Conservation (phyloP, 2,888 invertebrate species). For the Timandra comae region DNA sequence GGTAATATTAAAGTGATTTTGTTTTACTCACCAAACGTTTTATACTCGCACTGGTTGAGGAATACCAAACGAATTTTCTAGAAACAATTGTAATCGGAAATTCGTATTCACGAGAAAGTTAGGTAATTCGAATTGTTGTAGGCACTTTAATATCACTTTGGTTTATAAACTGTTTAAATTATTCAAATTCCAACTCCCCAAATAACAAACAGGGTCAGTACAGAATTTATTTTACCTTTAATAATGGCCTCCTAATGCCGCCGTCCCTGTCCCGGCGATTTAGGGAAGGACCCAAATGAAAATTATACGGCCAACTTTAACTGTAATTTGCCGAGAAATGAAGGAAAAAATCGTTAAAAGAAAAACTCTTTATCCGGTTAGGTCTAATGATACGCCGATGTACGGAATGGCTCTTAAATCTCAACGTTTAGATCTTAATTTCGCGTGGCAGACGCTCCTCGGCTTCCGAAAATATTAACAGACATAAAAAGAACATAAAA, state of each 20-base stretch:
- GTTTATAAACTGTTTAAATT: conserved; percentile 5
- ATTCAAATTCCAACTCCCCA: too few relatives aligned
- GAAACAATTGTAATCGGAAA: too few relatives aligned
- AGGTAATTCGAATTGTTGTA: not conserved
- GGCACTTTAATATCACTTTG: not conserved
- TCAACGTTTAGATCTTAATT: conserved; percentile 20
- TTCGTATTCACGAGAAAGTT: not conserved
- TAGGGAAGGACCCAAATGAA: conserved; percentile 12
- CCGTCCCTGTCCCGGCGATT: conserved; percentile 12
- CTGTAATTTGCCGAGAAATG: conserved; percentile 16
- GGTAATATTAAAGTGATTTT: too few relatives aligned
- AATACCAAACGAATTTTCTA: too few relatives aligned
- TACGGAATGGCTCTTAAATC: conserved; percentile 24
- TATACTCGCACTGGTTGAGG: too few relatives aligned
- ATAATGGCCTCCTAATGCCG: conserved; percentile 9
- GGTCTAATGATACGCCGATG: conserved; percentile 20
- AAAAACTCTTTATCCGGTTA: conserved; percentile 19
- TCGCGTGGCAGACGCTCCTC: conserved; percentile 12
- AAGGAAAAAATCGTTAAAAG: conserved; percentile 15
- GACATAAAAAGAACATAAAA: conserved; percentile 25
- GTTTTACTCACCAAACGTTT: too few relatives aligned
- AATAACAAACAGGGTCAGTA: too few relatives aligned
- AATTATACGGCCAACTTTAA: conserved; percentile 22
- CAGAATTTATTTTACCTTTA: conserved; percentile 1
- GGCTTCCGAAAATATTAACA: conserved; percentile 25